These are phyloP conservation scores for Cataglyphis cursor DNA, from an alignment of 2,888 invertebrate genomes.

Conservation along the genomic window DNA sequence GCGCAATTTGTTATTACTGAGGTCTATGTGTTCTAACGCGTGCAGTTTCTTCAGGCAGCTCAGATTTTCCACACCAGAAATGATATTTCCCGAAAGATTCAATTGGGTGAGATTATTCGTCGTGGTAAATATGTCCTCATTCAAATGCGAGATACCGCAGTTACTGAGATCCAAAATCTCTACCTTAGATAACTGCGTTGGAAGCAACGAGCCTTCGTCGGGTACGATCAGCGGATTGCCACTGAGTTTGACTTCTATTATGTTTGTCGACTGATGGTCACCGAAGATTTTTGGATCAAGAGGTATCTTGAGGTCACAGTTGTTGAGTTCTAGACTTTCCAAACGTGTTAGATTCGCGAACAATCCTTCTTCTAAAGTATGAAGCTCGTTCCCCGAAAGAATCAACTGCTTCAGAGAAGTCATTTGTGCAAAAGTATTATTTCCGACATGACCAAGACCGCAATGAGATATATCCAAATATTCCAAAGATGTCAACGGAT, in stretches of 20 bases:
- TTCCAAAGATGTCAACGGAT: constrained; percentile 90
- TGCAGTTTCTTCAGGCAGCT: constrained; percentile 88
- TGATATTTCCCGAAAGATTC: constrained; percentile 89
- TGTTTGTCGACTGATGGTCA: constrained; percentile 89
- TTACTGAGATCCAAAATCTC: constrained; percentile 90
- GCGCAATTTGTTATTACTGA: constrained; percentile 90
- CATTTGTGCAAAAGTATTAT: constrained; percentile 91
- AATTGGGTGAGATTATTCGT: constrained; percentile 90
- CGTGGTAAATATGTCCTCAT: constrained; percentile 89
- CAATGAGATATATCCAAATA: constrained; percentile 92
- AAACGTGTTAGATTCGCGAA: constrained; percentile 91
- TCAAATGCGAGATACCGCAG: constrained; percentile 89
- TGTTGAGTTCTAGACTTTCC: constrained; percentile 90
- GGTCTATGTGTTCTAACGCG: constrained; percentile 89
- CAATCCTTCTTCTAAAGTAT: constrained; percentile 90
- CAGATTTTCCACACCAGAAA: constrained; percentile 88
- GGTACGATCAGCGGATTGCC: constrained; percentile 91
- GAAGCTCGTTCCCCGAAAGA: constrained; percentile 90
- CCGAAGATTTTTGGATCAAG: constrained; percentile 91
- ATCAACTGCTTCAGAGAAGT: constrained; percentile 90
- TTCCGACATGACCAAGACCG: constrained; percentile 90
- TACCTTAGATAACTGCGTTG: constrained; percentile 90
- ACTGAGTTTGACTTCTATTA: constrained; percentile 90
- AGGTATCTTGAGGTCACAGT: constrained; percentile 90
- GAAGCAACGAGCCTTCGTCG: constrained; percentile 89